Percentiles rank a stretch among this genome's conserved stretches.
Evolutionary conservation across 2,888 invertebrate species (phyloP).

Genomic region (Phyto melanocephala): DNA sequence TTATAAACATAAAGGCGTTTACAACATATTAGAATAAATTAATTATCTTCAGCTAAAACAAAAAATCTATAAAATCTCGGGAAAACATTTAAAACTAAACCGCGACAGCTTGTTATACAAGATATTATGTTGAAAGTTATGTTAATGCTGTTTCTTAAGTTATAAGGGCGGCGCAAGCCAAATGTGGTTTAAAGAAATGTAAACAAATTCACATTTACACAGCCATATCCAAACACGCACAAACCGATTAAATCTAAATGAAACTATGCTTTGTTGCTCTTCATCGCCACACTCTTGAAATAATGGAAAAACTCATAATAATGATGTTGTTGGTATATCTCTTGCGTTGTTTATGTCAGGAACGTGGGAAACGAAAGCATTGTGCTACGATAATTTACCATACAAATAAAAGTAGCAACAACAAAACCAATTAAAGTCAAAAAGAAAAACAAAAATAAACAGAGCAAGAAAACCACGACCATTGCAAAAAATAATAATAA

Average conservation of each 20-base stretch:
- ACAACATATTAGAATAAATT: not conserved
- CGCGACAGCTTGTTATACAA: not conserved
- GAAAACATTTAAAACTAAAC: not conserved
- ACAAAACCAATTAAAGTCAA: constrained; percentile 23
- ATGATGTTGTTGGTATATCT: not conserved
- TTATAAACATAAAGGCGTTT: not conserved
- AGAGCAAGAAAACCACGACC: constrained; percentile 37
- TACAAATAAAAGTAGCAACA: constrained; percentile 23
- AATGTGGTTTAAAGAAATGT: constrained; percentile 18
- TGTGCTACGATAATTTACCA: constrained; percentile 14
- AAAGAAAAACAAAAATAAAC: constrained; percentile 29
- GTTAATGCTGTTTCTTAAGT: not conserved
- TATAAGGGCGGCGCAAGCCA: constrained; percentile 42
- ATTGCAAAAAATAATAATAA: constrained; percentile 19
- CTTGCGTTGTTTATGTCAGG: not conserved
- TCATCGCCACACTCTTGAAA: not conserved
- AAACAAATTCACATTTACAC: constrained; percentile 9
- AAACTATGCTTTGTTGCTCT: not conserved
- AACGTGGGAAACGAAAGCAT: constrained; percentile 15
- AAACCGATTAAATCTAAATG: not conserved
- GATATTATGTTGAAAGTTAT: not conserved
- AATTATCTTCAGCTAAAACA: too few relatives aligned
- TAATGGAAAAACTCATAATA: constrained; percentile 12
- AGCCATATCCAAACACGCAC: not conserved
- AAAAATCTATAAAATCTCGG: not conserved